Conservation (phyloP, 2,888 invertebrate species). For the Drosophila quinaria region DNA sequence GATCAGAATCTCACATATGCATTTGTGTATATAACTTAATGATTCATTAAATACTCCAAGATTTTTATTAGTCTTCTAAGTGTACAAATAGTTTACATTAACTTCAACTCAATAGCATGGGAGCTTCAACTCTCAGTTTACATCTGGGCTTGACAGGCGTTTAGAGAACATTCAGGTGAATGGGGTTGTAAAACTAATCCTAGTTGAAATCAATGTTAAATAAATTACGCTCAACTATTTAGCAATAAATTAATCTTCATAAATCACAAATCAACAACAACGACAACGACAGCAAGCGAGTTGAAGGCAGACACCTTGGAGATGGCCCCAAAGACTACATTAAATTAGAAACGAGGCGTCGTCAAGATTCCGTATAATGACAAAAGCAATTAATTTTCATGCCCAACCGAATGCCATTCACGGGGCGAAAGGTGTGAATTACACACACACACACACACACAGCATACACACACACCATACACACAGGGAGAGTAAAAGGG, state of each 20-base stretch:
- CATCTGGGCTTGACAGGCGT: slow-evolving; percentile 32
- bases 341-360: slow-evolving; percentile 79
- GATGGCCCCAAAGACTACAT: slow-evolving; percentile 65
- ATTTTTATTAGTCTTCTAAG: background rate
- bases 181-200: slow-evolving; percentile 58
- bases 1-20: background rate
- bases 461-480: background rate
- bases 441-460: slow-evolving; percentile 23
- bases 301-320: slow-evolving; percentile 24
- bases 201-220: slow-evolving; percentile 79
- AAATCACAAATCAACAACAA: slow-evolving; percentile 83
- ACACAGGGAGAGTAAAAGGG: slow-evolving; percentile 18
- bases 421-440: slow-evolving; percentile 61
- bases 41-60: background rate
- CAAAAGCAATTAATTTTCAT: slow-evolving; percentile 85
- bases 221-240: slow-evolving; percentile 81
- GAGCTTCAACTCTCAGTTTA: slow-evolving; percentile 10
- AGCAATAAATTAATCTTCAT: slow-evolving; percentile 85
- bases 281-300: slow-evolving; percentile 38
- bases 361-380: slow-evolving; percentile 84
- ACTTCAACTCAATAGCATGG: background rate
- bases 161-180: slow-evolving; percentile 38
- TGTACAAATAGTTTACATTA: background rate
- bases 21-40: background rate
- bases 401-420: slow-evolving; percentile 69